Evolutionary conservation across 2,113 vertebrate genomes (phyloP).

Genomic region (Podarcis cretensis): DNA sequence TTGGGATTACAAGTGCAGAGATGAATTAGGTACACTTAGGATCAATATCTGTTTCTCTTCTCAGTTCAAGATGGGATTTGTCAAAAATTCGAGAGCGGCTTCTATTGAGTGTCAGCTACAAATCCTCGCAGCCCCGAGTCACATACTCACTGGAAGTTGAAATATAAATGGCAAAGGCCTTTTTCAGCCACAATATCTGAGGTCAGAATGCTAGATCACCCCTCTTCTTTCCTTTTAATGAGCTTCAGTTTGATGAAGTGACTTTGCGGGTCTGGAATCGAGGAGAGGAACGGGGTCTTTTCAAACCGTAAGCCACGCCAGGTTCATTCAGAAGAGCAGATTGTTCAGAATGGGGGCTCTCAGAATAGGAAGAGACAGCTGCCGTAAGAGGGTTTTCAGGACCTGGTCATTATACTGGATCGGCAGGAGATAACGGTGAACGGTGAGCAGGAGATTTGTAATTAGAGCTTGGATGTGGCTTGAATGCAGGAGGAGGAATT

Average conservation of each 20-base stretch:
- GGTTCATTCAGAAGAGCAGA: background rate
- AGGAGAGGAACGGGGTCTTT: conserved; percentile 50
- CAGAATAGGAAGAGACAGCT: conserved; percentile 5
- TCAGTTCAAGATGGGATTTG: conserved; percentile 87
- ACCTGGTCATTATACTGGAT: conserved; percentile 33
- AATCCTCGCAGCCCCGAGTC: conserved; percentile 83
- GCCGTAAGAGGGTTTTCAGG: conserved; percentile 36
- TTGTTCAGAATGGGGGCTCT: background rate
- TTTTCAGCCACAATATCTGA: conserved; percentile 78
- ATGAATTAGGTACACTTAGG: conserved; percentile 89
- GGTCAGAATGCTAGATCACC: conserved; percentile 77
- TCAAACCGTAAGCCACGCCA: conserved; percentile 40
- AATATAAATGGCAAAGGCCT: conserved; percentile 81
- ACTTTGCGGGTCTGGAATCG: conserved; percentile 68
- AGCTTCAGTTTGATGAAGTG: conserved; percentile 81
- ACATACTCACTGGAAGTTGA: conserved; percentile 80
- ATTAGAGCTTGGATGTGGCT: conserved; percentile 50
- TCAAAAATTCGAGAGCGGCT: conserved; percentile 84
- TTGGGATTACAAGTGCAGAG: conserved; percentile 88
- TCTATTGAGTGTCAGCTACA: conserved; percentile 87
- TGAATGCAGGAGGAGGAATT: conserved; percentile 39
- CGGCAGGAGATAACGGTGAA: conserved; percentile 34
- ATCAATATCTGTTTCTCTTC: conserved; percentile 91
- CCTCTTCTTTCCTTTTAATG: conserved; percentile 80
- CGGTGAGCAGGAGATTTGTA: conserved; percentile 46